phyloP scores from a whole-genome alignment of 2,888 invertebrate genomes.

The Patella ulyssiponensis region DNA sequence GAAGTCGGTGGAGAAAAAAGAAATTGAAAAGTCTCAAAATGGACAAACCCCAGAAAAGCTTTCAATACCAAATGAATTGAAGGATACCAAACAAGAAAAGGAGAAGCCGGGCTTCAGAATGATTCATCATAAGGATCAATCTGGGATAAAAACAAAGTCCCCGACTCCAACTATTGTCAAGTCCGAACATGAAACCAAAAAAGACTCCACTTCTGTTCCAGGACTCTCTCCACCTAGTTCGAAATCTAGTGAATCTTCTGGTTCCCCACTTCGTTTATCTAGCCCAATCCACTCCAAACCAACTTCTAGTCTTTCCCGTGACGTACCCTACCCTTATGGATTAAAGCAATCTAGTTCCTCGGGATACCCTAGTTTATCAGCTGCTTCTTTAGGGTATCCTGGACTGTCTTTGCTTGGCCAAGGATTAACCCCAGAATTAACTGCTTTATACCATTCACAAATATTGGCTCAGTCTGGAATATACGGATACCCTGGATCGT shows the following conservation, averaged over 20 bases:
- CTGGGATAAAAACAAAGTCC: not conserved
- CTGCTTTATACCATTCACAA: constrained; percentile 37
- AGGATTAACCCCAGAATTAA: not conserved
- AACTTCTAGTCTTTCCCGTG: not conserved
- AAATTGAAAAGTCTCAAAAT: constrained; percentile 37
- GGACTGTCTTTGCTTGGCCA: not conserved
- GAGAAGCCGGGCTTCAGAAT: constrained; percentile 58
- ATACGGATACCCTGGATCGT: constrained; percentile 25
- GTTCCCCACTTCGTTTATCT: not conserved
- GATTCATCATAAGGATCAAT: constrained; percentile 63
- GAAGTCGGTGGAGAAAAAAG: constrained; percentile 65
- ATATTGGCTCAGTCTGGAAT: constrained; percentile 58
- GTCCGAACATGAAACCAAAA: not conserved
- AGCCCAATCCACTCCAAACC: not conserved
- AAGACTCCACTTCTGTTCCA: not conserved
- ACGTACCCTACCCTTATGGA: not conserved
- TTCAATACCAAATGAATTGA: constrained; percentile 22
- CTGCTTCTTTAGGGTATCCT: not conserved
- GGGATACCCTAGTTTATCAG: not conserved
- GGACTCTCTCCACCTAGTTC: not conserved
- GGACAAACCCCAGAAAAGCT: constrained; percentile 32
- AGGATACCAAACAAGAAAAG: not conserved
- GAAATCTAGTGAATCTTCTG: not conserved
- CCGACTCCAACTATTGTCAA: not conserved
- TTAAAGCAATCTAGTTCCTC: not conserved